Evolutionary conservation across 1,140 invertebrate species (phyloP), one percentile per base, ranked within the genome.

Genomic region (Drosophila simulans): DNA sequence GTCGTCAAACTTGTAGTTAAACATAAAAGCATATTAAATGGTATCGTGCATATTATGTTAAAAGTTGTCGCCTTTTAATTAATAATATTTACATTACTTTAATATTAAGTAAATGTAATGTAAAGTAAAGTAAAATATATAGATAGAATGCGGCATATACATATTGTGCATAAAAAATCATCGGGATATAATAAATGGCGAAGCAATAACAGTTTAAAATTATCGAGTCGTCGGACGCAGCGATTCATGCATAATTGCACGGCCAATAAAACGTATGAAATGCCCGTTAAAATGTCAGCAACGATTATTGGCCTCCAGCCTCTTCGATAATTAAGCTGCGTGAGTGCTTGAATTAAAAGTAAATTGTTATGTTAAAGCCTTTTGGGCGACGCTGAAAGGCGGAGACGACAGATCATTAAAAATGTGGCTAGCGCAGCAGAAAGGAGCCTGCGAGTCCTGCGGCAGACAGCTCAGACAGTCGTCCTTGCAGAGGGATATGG

Each of bases 181-280:
- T 62, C 46, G 49, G 54, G 52, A 73, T 74, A 73, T 74, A 73
- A 74, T 77, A 62, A 64, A 64, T 76, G 71, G 49, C 55, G 42
- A 55, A 43, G 85, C 45, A 70, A 78, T 86, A 88, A 71, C 60
- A 82, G 72, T 86, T 78, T 60, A 86, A 84, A 85, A 82, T 78
- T 88, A 86, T 85, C 78, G 64, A 78, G 66, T 73, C 65, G 83
- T 78, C 83, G 74, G 46, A 27, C 17, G 49, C 51, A 53, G 31
- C 64, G 64, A 82, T 85, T 88, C 66, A 68, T 53, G 60, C 74
- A 70, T 82, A 82, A 71, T 82, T 82, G 74, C 69, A 63, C 54
- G 74, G 65, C 46, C 78, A 82, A 79, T 86, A 88, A 88, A 85
- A 43, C 55, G 65, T 17, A 48, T 51, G 73, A 68, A 71, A 64